A percentile compares a stretch with the other conserved stretches of the same genome.
phyloP scores from a whole-genome alignment of 2,113 vertebrate genomes.

The Mirza zaza region DNA sequence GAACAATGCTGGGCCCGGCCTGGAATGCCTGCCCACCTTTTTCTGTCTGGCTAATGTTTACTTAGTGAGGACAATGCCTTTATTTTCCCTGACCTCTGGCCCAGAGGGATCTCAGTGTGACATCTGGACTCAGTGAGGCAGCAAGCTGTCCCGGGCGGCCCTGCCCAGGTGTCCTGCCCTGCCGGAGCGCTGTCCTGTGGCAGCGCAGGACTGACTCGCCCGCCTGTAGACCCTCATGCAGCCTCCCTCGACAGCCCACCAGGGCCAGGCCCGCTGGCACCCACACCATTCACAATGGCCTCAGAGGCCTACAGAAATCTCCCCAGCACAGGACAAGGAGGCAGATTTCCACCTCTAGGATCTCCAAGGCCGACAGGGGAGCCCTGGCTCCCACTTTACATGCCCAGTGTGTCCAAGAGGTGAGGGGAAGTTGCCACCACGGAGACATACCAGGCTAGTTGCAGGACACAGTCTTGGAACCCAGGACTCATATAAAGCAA shows the following conservation, averaged over 20 bases:
- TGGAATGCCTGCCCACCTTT: not conserved
- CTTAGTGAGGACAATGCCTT: not conserved
- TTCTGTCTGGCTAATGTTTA: not conserved
- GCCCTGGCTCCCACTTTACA: not conserved
- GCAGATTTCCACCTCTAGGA: not conserved
- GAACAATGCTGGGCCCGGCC: not conserved
- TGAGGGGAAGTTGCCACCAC: not conserved
- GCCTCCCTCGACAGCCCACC: not conserved
- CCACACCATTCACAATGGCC: not conserved
- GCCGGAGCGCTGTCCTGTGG: not conserved
- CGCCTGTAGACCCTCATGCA: not conserved
- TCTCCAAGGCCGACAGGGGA: not conserved
- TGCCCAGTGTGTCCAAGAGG: rapidly evolving
- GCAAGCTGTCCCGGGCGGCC: no score
- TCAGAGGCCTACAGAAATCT: not conserved
- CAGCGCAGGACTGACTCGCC: no score
- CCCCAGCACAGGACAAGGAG: not conserved
- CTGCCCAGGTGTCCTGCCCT: not conserved
- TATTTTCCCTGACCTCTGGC: not conserved
- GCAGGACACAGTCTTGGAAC: not conserved
- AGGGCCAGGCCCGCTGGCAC: not conserved
- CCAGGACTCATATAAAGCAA: not conserved
- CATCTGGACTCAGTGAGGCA: not conserved
- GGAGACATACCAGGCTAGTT: not conserved
- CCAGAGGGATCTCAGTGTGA: not conserved